Conservation (phyloP, 2,888 invertebrate genomes). For the Drosophila atroscutellata region DNA sequence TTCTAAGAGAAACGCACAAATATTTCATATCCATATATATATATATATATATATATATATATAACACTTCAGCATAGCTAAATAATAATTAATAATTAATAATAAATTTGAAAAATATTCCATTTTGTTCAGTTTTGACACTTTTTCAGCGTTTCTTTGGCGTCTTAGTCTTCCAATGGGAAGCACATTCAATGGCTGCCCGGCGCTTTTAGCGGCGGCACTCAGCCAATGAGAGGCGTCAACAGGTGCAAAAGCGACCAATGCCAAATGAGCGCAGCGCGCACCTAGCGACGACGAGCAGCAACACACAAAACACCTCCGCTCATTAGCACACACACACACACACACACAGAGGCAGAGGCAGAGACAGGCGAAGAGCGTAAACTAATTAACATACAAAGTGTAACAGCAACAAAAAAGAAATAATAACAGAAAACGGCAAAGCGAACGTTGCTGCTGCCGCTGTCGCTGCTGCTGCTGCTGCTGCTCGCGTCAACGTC, state of each 20-base stretch:
- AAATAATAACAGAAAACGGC: constrained; percentile 37
- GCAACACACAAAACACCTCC: constrained; percentile 58
- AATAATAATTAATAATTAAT: background rate
- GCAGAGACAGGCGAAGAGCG: constrained; percentile 44
- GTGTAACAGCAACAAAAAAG: constrained; percentile 51
- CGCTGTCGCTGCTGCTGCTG: constrained; percentile 29
- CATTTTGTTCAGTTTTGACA: background rate
- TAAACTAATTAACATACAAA: constrained; percentile 77
- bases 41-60: too few relatives aligned
- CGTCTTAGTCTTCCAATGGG: constrained; percentile 1
- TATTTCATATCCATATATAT: too few relatives aligned
- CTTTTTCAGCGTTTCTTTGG: background rate
- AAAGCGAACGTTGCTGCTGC: constrained; percentile 26
- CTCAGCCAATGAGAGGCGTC: constrained; percentile 65
- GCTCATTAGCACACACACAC: constrained; percentile 66
- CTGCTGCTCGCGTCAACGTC: constrained; percentile 37
- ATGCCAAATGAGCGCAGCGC: constrained; percentile 55
- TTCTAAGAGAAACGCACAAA: too few relatives aligned
- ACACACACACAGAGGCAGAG: constrained; percentile 16
- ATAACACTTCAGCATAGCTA: too few relatives aligned
- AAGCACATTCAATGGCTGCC: constrained; percentile 45
- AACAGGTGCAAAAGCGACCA: constrained; percentile 72
- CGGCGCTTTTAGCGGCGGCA: constrained; percentile 28
- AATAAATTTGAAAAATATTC: background rate
- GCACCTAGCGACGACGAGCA: constrained; percentile 56